phyloP scores from a whole-genome alignment of 2,113 vertebrate genomes.

The Sinocyclocheilus grahami region DNA sequence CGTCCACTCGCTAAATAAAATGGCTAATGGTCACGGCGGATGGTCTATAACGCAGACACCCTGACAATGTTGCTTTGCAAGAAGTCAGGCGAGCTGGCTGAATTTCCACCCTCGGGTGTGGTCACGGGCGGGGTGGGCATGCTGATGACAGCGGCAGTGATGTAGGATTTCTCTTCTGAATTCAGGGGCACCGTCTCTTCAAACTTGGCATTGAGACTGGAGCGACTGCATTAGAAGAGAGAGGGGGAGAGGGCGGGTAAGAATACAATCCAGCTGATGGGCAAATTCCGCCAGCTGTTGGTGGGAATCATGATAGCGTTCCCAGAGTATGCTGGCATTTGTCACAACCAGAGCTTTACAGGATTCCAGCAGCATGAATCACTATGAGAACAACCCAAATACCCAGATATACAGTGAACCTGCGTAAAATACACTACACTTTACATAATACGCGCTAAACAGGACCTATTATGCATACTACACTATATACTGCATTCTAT shows the following conservation, averaged over 20 bases:
- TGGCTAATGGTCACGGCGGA: background rate
- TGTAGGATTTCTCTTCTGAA: slow-evolving; percentile 86
- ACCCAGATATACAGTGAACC: background rate
- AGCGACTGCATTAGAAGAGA: slow-evolving; percentile 78
- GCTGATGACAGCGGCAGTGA: slow-evolving; percentile 91
- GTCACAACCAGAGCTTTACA: slow-evolving; percentile 66
- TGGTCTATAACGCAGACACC: slow-evolving; percentile 90
- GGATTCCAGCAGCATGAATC: slow-evolving; percentile 69
- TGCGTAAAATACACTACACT: background rate
- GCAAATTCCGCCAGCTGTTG: slow-evolving; percentile 57
- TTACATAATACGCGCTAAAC: background rate
- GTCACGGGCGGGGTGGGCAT: slow-evolving; percentile 84
- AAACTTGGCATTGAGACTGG: slow-evolving; percentile 92
- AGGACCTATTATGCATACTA: background rate
- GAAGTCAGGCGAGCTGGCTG: slow-evolving; percentile 79
- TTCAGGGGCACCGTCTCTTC: slow-evolving; percentile 91
- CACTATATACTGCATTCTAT: background rate
- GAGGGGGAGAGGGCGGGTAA: slow-evolving; percentile 22
- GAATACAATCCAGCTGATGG: slow-evolving; percentile 30
- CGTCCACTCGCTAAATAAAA: slow-evolving; percentile 12
- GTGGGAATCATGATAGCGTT: slow-evolving; percentile 45
- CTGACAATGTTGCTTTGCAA: slow-evolving; percentile 88
- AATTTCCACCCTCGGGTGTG: slow-evolving; percentile 80
- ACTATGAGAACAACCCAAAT: slow-evolving; percentile 61
- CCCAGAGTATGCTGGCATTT: slow-evolving; percentile 54